phyloP scores from a whole-genome alignment of 1,140 invertebrate species.

The Megathymus violae region DNA sequence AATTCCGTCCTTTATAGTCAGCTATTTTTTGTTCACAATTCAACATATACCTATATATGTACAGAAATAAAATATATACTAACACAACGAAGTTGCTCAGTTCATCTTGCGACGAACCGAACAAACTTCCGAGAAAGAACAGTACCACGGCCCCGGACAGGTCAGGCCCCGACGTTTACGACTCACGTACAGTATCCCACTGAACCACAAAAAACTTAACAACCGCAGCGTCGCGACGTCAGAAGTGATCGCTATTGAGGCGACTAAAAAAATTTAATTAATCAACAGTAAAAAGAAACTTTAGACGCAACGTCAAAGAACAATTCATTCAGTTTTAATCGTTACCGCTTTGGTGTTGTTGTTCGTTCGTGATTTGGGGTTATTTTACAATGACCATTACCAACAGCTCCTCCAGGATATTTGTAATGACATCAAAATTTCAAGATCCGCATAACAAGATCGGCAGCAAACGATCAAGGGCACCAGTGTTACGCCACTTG shows the following conservation, averaged over 20 bases:
- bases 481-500: background rate
- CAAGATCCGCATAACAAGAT: too few relatives aligned
- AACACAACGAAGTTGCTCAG: conserved; percentile 29
- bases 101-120: conserved; percentile 33
- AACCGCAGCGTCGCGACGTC: background rate
- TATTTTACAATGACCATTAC: too few relatives aligned
- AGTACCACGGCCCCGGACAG: conserved; percentile 11
- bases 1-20: too few relatives aligned
- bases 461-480: too few relatives aligned
- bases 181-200: conserved; percentile 1
- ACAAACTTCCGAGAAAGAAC: conserved; percentile 26
- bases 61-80: too few relatives aligned
- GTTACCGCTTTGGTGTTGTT: background rate
- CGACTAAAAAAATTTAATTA: background rate
- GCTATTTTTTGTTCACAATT: too few relatives aligned
- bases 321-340: background rate
- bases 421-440: too few relatives aligned
- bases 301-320: background rate
- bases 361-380: too few relatives aligned
- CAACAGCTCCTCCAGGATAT: too few relatives aligned
- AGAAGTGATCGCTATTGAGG: background rate
- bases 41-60: too few relatives aligned
- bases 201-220: background rate
- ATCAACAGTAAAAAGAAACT: background rate
- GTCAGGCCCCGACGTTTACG: conserved; percentile 5